Evolutionary conservation across 2,797 vertebrate genomes (phyloP).

Genomic region (Iguana delicatissima): DNA sequence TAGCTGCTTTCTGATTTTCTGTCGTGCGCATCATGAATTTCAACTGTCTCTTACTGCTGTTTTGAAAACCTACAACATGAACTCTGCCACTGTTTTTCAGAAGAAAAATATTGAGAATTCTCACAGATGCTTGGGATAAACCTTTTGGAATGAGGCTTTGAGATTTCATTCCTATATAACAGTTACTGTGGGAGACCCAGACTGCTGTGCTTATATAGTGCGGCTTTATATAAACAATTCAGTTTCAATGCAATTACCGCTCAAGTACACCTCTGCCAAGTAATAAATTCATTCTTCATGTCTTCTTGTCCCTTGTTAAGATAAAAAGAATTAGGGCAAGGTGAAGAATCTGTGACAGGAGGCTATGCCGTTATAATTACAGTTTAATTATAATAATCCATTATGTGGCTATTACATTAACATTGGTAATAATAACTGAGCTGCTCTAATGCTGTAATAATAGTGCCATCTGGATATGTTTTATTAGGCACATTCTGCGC

Average conservation of each 20-base stretch:
- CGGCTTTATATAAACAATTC: conserved; percentile 3
- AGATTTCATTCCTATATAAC: not conserved
- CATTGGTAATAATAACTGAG: conserved; percentile 1
- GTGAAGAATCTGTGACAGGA: not conserved
- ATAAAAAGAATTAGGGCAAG: conserved; percentile 3
- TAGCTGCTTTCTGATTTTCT: no score
- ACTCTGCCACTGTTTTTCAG: no score
- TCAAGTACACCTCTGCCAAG: not conserved
- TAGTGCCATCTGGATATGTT: not conserved
- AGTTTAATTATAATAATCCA: conserved; percentile 25
- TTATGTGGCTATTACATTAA: conserved; percentile 21
- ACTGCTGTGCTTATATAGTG: not conserved
- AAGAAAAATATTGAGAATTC: not conserved
- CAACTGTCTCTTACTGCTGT: no score
- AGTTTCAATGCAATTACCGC: not conserved
- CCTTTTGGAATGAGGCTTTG: not conserved
- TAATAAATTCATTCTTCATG: conserved; percentile 1
- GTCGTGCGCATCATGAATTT: no score
- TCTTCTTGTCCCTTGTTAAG: not conserved
- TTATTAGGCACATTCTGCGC: not conserved
- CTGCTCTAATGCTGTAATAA: conserved; percentile 3
- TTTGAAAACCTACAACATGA: no score
- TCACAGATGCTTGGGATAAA: not conserved
- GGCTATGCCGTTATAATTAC: not conserved
- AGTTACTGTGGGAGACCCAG: not conserved